Base-by-base conservation (phyloP, 2,113 vertebrate genomes). In the Trinectes maculatus region DNA sequence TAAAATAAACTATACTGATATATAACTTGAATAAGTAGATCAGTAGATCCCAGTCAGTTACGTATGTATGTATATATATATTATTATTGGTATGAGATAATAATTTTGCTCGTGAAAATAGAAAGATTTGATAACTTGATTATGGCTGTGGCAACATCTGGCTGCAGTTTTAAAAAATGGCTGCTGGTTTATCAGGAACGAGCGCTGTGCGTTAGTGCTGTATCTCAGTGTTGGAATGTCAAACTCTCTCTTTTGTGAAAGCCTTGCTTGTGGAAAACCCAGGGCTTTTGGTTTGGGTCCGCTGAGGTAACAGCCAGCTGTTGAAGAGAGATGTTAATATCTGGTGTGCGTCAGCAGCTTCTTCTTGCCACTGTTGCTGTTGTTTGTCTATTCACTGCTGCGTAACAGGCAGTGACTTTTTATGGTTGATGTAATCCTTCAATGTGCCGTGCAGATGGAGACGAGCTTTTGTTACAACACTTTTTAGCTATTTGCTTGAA, bases 381-480 rank as follows among this genome's bases (percentile, higher is more conserved):
- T 85, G 77, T 87, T 90, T 88, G 79, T 84, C 72, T 87, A 80
- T 80, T 71, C 72, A 40, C 48, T 44, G 48, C 72, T 37, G 71
- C 79, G 62, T 75, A 85, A 85, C 84, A 67, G 56, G 59, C 58
- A 78, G 52, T 68, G 68, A 83, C 79, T 83, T 83, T 82, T 66
- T 74, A 64, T 59, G 80, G 70, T 77, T 77, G 74, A 82, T 66
- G 80, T 80, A 79, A 82, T 85, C 31, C 67, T 40, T 69, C 75
- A 91, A 89, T 83, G 85, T 88, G 89, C 76, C 13, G 13, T 60
- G 68, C 88, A 88, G 79, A 88, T 90, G 85, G 78, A 82, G 39
- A 77, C 75, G 52, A 59, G 64, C 75, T 78, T 83, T 76, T 37
- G 52, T 77, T 62, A 52, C 79, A 65, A 6, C 22, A 0, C 36